phyloP scores from a whole-genome alignment of 1,140 invertebrate genomes.

The Agraylea sexmaculata region DNA sequence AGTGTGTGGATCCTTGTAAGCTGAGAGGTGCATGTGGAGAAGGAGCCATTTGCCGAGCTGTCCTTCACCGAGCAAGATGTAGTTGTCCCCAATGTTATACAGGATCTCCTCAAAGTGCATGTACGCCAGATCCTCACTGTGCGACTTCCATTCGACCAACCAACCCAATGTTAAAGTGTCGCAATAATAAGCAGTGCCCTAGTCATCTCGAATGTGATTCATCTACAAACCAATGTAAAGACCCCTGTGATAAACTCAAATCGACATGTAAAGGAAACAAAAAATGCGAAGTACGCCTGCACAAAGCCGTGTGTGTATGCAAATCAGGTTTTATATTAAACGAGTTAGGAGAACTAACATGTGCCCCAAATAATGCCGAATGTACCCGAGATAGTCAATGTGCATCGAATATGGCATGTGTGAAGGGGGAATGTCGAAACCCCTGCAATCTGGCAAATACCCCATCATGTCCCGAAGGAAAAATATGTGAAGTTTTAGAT shows the following conservation, averaged over 20 bases:
- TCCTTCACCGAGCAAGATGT: slow-evolving; percentile 71
- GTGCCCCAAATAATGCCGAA: slow-evolving; percentile 63
- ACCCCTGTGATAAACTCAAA: slow-evolving; percentile 55
- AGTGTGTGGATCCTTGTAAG: slow-evolving; percentile 80
- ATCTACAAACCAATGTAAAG: slow-evolving; percentile 56
- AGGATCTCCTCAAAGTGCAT: slow-evolving; percentile 64
- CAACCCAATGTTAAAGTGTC: slow-evolving; percentile 45
- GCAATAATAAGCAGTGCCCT: slow-evolving; percentile 60
- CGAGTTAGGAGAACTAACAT: slow-evolving; percentile 69
- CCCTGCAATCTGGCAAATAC: slow-evolving; percentile 59
- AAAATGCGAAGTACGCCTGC: slow-evolving; percentile 76
- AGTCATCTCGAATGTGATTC: slow-evolving; percentile 58
- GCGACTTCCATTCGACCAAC: slow-evolving; percentile 36
- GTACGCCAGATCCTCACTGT: slow-evolving; percentile 65
- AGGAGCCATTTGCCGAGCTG: slow-evolving; percentile 75
- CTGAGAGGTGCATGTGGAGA: slow-evolving; percentile 76
- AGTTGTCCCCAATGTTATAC: slow-evolving; percentile 78
- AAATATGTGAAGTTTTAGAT: slow-evolving; percentile 73
- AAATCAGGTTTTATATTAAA: slow-evolving; percentile 77
- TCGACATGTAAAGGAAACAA: slow-evolving; percentile 66
- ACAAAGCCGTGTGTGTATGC: slow-evolving; percentile 76
- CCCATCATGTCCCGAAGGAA: slow-evolving; percentile 60
- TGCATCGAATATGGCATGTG: slow-evolving; percentile 71
- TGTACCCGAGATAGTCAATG: slow-evolving; percentile 76
- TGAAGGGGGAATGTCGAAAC: slow-evolving; percentile 68